Evolutionary conservation across 2,888 invertebrate genomes (phyloP).

Genomic region (Alsophila aescularia): DNA sequence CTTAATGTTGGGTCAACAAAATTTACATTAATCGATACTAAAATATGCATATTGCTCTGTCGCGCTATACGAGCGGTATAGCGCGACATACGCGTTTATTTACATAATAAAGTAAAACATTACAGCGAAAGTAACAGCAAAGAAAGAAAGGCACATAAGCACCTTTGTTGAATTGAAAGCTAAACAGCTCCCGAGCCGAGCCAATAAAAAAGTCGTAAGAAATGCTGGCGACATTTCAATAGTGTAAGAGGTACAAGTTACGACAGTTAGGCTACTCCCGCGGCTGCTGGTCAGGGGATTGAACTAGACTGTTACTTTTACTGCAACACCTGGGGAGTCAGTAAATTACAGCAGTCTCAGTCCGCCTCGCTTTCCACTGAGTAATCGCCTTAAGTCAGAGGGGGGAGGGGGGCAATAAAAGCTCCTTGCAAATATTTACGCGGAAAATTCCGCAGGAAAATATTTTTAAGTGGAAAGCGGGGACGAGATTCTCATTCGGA

Average conservation of each 20-base stretch:
- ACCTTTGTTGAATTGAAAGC: slow-evolving; percentile 1
- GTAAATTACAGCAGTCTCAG: slow-evolving; percentile 50
- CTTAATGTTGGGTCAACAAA: slow-evolving; percentile 27
- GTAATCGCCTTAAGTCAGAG: slow-evolving; percentile 44
- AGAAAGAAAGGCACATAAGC: slow-evolving; percentile 2
- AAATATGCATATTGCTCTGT: neutral
- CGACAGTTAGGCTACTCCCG: slow-evolving; percentile 42
- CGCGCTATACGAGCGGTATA: slow-evolving; percentile 7
- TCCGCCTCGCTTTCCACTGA: slow-evolving; percentile 36
- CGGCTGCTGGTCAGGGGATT: slow-evolving; percentile 43
- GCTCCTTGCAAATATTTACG: slow-evolving; percentile 49
- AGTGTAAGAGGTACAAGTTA: slow-evolving; percentile 43
- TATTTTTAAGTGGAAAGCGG: slow-evolving; percentile 28
- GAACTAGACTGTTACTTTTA: slow-evolving; percentile 48
- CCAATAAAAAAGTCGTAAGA: slow-evolving; percentile 33
- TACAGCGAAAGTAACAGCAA: neutral
- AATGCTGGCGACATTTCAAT: slow-evolving; percentile 40
- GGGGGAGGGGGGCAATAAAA: slow-evolving; percentile 46
- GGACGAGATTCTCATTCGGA: slow-evolving; percentile 17
- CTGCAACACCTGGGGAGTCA: slow-evolving; percentile 58
- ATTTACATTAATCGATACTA: slow-evolving; percentile 23
- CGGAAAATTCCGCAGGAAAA: slow-evolving; percentile 42
- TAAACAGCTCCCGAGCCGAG: slow-evolving; percentile 6
- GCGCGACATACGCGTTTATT: neutral
- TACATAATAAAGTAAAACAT: neutral